A percentile compares a stretch with the other conserved stretches of the same genome.
Evolutionary conservation across 2,797 vertebrate species (phyloP).

Genomic region (Protosalanx chinensis): DNA sequence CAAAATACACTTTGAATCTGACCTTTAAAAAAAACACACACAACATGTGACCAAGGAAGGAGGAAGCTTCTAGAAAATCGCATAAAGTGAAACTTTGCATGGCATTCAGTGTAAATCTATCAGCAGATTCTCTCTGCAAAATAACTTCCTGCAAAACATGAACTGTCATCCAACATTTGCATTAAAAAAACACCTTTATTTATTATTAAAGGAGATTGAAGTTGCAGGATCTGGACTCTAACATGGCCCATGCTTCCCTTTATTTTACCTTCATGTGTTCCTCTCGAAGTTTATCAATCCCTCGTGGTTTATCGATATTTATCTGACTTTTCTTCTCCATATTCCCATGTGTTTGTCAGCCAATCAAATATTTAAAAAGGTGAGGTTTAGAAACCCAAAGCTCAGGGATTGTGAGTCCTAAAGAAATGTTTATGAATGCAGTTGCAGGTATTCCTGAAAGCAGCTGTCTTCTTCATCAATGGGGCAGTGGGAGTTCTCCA

Average conservation of each 20-base stretch:
- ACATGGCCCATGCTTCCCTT: not conserved
- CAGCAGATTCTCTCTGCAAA: too few relatives aligned
- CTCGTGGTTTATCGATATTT: constrained; percentile 45
- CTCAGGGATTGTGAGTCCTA: constrained; percentile 91
- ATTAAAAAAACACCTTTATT: not conserved
- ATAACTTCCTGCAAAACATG: not conserved
- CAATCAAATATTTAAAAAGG: constrained; percentile 19
- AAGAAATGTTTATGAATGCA: constrained; percentile 91
- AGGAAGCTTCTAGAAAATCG: constrained; percentile 14
- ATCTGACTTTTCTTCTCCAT: constrained; percentile 63
- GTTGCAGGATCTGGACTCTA: not conserved
- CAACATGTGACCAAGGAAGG: constrained; percentile 11
- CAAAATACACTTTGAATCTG: not conserved
- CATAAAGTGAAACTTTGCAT: not conserved
- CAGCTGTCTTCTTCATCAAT: constrained; percentile 75
- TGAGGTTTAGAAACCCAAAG: constrained; percentile 43
- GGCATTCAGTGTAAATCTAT: not conserved
- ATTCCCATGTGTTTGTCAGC: constrained; percentile 30
- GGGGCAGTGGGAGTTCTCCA: constrained; percentile 72
- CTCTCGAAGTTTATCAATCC: constrained; percentile 80
- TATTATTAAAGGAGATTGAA: not conserved
- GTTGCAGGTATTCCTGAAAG: constrained; percentile 75
- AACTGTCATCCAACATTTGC: not conserved
- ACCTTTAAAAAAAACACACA: not conserved
- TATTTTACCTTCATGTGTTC: constrained; percentile 87